Conservation (phyloP, 2,113 vertebrate genomes). For the Tachuris rubrigastra region DNA sequence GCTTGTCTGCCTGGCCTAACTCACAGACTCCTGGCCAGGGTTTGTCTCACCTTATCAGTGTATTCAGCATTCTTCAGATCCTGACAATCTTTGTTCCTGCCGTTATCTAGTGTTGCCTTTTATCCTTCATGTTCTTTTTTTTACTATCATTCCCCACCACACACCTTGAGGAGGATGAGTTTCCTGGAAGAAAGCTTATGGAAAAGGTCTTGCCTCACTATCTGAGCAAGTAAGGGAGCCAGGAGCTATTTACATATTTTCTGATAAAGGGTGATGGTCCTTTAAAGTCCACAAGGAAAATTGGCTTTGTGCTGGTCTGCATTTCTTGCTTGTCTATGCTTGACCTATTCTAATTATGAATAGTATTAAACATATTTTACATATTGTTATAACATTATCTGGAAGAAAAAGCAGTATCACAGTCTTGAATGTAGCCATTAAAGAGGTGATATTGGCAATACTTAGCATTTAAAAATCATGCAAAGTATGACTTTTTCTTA, state of each 20-base stretch:
- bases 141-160: not conserved
- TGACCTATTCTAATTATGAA: not conserved
- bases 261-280: not conserved
- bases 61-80: not conserved
- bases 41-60: not conserved
- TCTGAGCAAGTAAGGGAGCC: not conserved
- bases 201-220: not conserved
- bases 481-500: not conserved
- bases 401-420: not conserved
- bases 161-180: not conserved
- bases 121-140: not conserved
- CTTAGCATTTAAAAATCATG: not conserved
- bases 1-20: not conserved
- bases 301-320: not conserved
- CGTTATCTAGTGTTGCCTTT: not conserved
- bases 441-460: not conserved
- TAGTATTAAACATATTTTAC: not conserved
- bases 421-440: not conserved
- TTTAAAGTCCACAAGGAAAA: not conserved
- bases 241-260: not conserved
- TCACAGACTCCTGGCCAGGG: not conserved
- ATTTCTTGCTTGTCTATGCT: not conserved
- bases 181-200: constrained; percentile 1
- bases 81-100: not conserved
- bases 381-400: not conserved